Base-by-base conservation (phyloP, 2,113 vertebrate genomes). In the Vidua macroura region DNA sequence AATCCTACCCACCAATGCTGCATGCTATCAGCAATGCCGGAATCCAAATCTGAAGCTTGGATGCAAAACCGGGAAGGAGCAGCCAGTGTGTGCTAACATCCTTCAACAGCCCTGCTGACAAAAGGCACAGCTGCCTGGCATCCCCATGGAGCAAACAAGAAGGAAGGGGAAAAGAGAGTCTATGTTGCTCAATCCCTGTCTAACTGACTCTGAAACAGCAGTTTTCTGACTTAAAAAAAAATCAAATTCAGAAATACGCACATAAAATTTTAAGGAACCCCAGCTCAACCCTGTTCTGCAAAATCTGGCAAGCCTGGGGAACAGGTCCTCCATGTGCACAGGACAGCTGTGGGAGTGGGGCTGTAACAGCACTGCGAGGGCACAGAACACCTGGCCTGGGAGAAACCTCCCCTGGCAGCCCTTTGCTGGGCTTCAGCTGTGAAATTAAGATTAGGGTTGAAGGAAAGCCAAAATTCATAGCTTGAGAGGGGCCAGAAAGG, bases 61-160 rank as follows among this genome's bases (percentile, higher is more conserved):
- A 52, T 62, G 31, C 68, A 56, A 46, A 83, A 24, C 25, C 23
- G 48, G 56, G 60, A 69, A 74, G 77, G 10, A 77, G 67, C 43
- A 86, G 64, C 33, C 39, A 27, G 31, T 25, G 37, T 53, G n/a
- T 46, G 66, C 43, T 11, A 24, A 2, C 64, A 51, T 15, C 31
- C 63, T 51, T 28, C 72, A 35, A 4, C 16, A 33, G 46, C n/a
- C 68, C 39, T 8, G 46, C n/a, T 56, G 37, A 49, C 5, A 10
- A 64, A 62, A 64, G 52, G 41, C 43, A 73, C 0, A 0, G 48
- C 23, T 74, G 48, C 70, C n/a, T 22, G 46, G 59, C 27, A 39
- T 12, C 21, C 48, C 41, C 8, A 0, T 7, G 6, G 41, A 67
- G 48, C 0, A 0, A 41, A 24, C 0, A 0, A 51, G 67, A 46